These are phyloP conservation scores for Ceratoteleas bidentatus DNA, from an alignment of 1,140 invertebrate species.

Conservation along the genomic window DNA sequence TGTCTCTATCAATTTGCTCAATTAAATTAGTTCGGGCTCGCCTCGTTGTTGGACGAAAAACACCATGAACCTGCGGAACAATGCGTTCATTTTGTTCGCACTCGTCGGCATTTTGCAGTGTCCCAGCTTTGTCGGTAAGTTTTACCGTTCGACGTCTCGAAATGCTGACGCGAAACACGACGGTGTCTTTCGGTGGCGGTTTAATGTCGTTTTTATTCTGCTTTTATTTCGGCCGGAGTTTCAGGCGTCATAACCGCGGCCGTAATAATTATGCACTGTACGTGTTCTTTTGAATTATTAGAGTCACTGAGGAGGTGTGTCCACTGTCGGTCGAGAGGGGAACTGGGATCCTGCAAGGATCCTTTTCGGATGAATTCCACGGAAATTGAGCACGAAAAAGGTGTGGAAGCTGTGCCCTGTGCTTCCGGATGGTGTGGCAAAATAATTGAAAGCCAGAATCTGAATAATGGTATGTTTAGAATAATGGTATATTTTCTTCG, in stretches of 20 bases:
- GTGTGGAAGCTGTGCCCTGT: constrained; percentile 90
- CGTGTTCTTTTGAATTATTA: neutral
- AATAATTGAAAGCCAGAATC: constrained; percentile 89
- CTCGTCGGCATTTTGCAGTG: constrained; percentile 6
- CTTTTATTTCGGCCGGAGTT: too few relatives aligned
- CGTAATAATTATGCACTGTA: neutral
- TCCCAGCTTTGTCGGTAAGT: constrained; percentile 25
- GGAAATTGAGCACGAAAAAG: constrained; percentile 84
- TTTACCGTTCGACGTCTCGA: neutral
- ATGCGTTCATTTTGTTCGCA: neutral
- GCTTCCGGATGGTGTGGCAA: constrained; percentile 97
- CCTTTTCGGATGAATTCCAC: constrained; percentile 90
- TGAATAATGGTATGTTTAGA: constrained; percentile 80
- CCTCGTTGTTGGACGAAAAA: constrained; percentile 4
- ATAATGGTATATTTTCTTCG: neutral
- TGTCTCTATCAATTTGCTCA: constrained; percentile 19
- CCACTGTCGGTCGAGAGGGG: constrained; percentile 92
- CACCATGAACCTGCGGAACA: constrained; percentile 16
- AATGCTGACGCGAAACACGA: too few relatives aligned
- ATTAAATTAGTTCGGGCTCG: constrained; percentile 20
- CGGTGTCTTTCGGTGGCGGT: too few relatives aligned
- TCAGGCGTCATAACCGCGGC: too few relatives aligned
- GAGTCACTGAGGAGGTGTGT: constrained; percentile 85
- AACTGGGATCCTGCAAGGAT: constrained; percentile 93
- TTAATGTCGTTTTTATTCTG: too few relatives aligned